Percentiles rank a stretch among this genome's conserved stretches.
Conservation (phyloP, 2,797 vertebrate genomes). For the Pelobates cultripes region DNA sequence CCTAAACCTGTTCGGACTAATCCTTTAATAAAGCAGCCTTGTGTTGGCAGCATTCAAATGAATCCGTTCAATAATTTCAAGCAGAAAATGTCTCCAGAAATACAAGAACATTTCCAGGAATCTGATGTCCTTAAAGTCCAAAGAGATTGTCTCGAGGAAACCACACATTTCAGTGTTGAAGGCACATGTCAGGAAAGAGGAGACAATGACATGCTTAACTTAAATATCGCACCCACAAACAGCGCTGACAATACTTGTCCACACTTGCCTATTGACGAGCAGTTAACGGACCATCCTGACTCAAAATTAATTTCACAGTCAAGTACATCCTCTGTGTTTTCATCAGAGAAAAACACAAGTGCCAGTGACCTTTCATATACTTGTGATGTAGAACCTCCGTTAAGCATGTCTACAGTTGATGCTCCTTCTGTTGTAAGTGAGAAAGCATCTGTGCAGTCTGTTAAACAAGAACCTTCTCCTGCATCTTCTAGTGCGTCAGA, state of each 20-base stretch:
- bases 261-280: background rate
- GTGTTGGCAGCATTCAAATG: background rate
- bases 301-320: background rate
- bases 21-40: slow-evolving; percentile 1
- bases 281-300: background rate
- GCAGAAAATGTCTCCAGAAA: background rate
- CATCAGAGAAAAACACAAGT: background rate
- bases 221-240: background rate
- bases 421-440: background rate
- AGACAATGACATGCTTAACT: too few species aligned
- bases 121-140: background rate
- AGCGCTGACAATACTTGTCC: background rate
- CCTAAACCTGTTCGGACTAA: background rate
- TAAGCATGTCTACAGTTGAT: background rate
- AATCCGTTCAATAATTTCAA: background rate
- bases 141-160: background rate
- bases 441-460: too few species aligned
- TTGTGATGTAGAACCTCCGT: background rate
- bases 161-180: background rate
- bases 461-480: background rate
- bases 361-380: background rate
- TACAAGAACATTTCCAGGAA: too few species aligned
- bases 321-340: background rate
- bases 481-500: slow-evolving; percentile 22
- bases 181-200: too few species aligned